A percentile compares a stretch with the other conserved stretches of the same genome.
These are phyloP conservation scores for Margaritifera margaritifera DNA, from an alignment of 2,888 invertebrate genomes.

Conservation along the genomic window DNA sequence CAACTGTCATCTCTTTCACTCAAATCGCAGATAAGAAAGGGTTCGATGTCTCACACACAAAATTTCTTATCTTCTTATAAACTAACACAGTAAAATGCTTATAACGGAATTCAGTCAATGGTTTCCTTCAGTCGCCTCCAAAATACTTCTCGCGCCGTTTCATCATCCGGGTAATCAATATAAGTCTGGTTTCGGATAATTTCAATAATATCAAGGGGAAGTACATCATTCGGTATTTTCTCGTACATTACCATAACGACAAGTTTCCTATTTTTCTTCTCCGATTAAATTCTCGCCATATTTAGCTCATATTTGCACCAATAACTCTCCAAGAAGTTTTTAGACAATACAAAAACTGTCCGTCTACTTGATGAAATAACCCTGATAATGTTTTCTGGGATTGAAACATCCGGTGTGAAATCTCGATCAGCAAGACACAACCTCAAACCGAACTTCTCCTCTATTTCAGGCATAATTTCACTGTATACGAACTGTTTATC, in stretches of 20 bases:
- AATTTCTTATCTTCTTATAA: too few species aligned
- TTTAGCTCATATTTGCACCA: slow-evolving; percentile 40
- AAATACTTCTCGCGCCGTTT: too few species aligned
- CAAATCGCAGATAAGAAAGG: too few species aligned
- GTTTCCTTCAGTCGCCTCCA: too few species aligned
- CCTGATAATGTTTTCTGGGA: slow-evolving; percentile 29
- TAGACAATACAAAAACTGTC: slow-evolving; percentile 26
- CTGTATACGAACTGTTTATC: too few species aligned
- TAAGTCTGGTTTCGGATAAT: slow-evolving; percentile 15
- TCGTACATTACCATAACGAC: slow-evolving; percentile 16
- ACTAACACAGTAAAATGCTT: too few species aligned
- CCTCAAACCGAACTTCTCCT: slow-evolving; percentile 14
- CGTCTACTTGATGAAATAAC: slow-evolving; percentile 24
- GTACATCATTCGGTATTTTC: slow-evolving; percentile 2
- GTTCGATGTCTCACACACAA: too few species aligned
- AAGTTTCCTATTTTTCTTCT: slow-evolving; percentile 19
- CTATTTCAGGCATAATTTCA: not conserved
- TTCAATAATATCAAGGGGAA: slow-evolving; percentile 20
- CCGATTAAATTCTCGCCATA: slow-evolving; percentile 29
- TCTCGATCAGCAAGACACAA: slow-evolving; percentile 31
- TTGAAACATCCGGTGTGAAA: slow-evolving; percentile 19
- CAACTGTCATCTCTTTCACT: too few species aligned
- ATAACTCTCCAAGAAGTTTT: slow-evolving; percentile 21
- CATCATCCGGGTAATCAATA: too few species aligned
- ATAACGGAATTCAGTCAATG: too few species aligned